phyloP scores from a whole-genome alignment of 2,888 invertebrate genomes.

The Mesorhabditis spiculigera region DNA sequence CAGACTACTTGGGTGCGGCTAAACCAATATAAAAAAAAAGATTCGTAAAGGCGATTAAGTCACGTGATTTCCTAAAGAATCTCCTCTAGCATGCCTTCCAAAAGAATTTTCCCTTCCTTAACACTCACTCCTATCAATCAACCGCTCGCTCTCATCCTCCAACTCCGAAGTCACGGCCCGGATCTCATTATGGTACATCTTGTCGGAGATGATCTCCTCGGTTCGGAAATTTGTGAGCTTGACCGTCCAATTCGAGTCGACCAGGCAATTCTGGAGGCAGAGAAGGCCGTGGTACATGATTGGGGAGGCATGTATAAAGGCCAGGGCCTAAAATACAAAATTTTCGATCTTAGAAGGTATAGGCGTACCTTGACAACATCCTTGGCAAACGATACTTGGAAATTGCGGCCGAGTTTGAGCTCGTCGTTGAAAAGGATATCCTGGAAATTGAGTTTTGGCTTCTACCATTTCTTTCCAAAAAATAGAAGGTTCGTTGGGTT shows the following conservation, averaged over 20 bases:
- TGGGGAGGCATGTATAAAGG: slow-evolving; percentile 48
- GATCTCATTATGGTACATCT: slow-evolving; percentile 41
- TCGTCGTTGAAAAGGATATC: slow-evolving; percentile 57
- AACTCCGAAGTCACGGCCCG: slow-evolving; percentile 14
- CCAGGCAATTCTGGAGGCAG: slow-evolving; percentile 56
- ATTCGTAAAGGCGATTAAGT: no score
- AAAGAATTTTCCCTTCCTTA: background rate
- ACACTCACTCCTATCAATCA: slow-evolving; percentile 21
- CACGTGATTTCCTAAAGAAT: no score
- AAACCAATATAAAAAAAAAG: background rate
- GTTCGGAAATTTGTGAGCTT: slow-evolving; percentile 56
- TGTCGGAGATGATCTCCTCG: slow-evolving; percentile 51
- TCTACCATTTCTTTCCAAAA: background rate
- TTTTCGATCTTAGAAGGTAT: background rate
- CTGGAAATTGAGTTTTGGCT: slow-evolving; percentile 18
- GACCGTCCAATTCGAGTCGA: slow-evolving; percentile 57
- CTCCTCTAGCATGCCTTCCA: background rate
- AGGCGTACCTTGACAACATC: slow-evolving; percentile 51
- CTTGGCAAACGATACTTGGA: slow-evolving; percentile 57
- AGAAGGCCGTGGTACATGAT: slow-evolving; percentile 50
- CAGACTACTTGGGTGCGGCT: no score
- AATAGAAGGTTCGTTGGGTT: background rate
- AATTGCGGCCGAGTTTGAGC: slow-evolving; percentile 53
- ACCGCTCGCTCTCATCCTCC: slow-evolving; percentile 14
- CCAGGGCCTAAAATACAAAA: slow-evolving; percentile 37